Conservation (phyloP, 2,113 vertebrate species). For the Felis catus region F.catus_Fca126_mat1.0 CM031420.1:35618501-35619000, state of each 20-base stretch:
- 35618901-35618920: slow-evolving; percentile 2
- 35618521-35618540: not conserved
- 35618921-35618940: not conserved
- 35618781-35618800: not conserved
- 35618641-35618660: not conserved
- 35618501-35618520: not conserved
- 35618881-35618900: not conserved
- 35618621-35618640: not conserved
- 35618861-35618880: not conserved
- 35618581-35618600: not conserved
- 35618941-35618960: slow-evolving; percentile 39
- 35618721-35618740: not conserved
- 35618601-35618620: not conserved
- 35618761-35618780: not conserved
- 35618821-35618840: not conserved
- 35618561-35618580: not conserved
- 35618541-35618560: not conserved
- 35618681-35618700: not conserved
- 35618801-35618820: not conserved
- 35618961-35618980: not conserved
- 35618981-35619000: slow-evolving; percentile 45
- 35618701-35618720: not conserved
- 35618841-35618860: not conserved
- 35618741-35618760: not conserved
- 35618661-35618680: not conserved